Evolutionary conservation across 2,888 invertebrate species (phyloP), one percentile per base, ranked within the genome.

Genomic region (Drosophila stalkeri): DNA sequence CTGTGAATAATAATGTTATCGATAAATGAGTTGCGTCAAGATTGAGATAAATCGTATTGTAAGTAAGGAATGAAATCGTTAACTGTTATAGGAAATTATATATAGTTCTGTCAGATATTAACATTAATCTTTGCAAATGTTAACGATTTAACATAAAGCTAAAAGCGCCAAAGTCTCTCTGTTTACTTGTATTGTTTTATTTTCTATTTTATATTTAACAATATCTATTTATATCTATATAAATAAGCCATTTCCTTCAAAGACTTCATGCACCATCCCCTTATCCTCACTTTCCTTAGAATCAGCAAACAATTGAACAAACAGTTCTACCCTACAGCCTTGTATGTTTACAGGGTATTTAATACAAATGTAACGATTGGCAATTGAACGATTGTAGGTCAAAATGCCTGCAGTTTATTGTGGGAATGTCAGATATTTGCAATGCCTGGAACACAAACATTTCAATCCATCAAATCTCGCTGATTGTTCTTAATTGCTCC

Each of bases 401-500:
- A 74, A 20, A 23, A 46, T 46, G 23, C 39, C 31, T 55, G 47
- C 44, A 55, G 39, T 44, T 63, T 43, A 57, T 43, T 74, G 35
- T 60, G 51, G 27, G 75, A 61, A 78, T 27, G 60, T 33, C 33
- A 57, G 57, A 39, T 41, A 73, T 70, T 70, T 44, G n/a, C 46
- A 56, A 61, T 79, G 43, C 47, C 64, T 64, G 62, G n/a, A 49
- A 55, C 20, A 64, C 20, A 56, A 78, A 68, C 68, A 80, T 80
- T 78, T 78, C 80, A 78, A 77, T 85, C 77, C 80, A 80, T 86
- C 83, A 88, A 78, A 86, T 70, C 66, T 72, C 66, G 62, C 71
- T 82, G 80, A 88, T 88, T 88, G 75, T 86, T 75, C 86, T 82
- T 88, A 88, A 84, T 88, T 84, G 83, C 83, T 72, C n/a, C 75